Percentiles rank a stretch among this genome's conserved stretches.
Conservation (phyloP, 2,888 invertebrate species). For the Parnassius glacialis region DNA sequence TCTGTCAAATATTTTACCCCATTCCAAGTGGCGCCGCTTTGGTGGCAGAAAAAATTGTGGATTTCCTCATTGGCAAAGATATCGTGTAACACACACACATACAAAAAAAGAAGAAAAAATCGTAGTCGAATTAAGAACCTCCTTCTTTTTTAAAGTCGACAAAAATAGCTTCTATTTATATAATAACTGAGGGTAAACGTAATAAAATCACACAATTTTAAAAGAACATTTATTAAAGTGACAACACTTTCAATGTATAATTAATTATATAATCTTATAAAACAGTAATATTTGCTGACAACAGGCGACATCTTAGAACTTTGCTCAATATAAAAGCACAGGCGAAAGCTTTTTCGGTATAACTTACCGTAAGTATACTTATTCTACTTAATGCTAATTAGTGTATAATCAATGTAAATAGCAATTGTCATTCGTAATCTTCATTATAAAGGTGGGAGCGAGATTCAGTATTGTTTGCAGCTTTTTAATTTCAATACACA, state of each 20-base stretch:
- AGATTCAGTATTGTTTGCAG: slow-evolving; percentile 15
- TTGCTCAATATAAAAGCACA: slow-evolving; percentile 11
- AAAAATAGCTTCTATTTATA: too few relatives aligned
- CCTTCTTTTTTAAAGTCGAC: too few relatives aligned
- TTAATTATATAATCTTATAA: slow-evolving; percentile 2
- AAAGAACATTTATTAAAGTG: slow-evolving; percentile 24
- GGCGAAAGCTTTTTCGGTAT: slow-evolving; percentile 12
- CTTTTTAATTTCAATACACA: neutral
- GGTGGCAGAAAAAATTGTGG: too few relatives aligned
- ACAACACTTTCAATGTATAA: slow-evolving; percentile 18
- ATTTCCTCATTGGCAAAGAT: too few relatives aligned
- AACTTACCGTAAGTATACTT: slow-evolving; percentile 22
- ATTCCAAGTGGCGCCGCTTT: too few relatives aligned
- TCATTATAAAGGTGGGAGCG: slow-evolving; percentile 24
- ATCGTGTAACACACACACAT: too few relatives aligned
- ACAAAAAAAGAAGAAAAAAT: too few relatives aligned
- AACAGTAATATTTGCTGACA: slow-evolving; percentile 3
- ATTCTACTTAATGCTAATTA: slow-evolving; percentile 16
- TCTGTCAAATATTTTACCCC: too few relatives aligned
- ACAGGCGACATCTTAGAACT: slow-evolving; percentile 3
- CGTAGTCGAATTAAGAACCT: too few relatives aligned
- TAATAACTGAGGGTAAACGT: neutral
- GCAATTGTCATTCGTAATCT: slow-evolving; percentile 18
- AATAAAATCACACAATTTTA: slow-evolving; percentile 14
- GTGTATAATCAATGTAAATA: slow-evolving; percentile 8